These are phyloP conservation scores for Procavia capensis DNA, from an alignment of 2,113 vertebrate genomes.

Conservation along the genomic window DNA sequence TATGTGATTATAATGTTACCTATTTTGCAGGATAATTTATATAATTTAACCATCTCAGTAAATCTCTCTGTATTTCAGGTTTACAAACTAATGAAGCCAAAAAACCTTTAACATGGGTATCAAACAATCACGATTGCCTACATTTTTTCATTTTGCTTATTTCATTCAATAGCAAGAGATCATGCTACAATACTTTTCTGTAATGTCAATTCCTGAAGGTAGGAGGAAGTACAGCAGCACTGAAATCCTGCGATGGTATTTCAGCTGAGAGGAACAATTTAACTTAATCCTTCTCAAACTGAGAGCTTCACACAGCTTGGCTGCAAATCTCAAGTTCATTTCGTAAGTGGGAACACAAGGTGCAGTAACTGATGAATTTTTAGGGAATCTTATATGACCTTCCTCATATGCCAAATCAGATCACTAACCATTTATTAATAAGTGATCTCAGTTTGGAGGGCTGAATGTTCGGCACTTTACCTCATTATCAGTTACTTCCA, in stretches of 20 bases:
- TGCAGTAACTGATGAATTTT: not conserved
- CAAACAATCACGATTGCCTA: not conserved
- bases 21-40: not conserved
- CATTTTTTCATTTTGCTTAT: constrained; percentile 20
- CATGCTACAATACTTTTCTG: constrained; percentile 5
- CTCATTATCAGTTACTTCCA: constrained; percentile 5
- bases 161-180: constrained; percentile 17
- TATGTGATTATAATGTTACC: not conserved
- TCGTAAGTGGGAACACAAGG: not conserved
- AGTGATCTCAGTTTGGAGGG: not conserved
- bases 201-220: not conserved
- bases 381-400: not conserved
- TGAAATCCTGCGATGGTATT: not conserved
- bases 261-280: constrained; percentile 1
- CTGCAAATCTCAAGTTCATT: not conserved
- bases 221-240: not conserved
- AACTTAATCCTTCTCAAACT: not conserved
- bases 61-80: constrained; percentile 22
- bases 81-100: constrained; percentile 32
- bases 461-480: not conserved
- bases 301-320: not conserved
- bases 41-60: constrained; percentile 4
- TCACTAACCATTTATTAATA: not conserved
- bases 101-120: constrained; percentile 13
- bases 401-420: not conserved